These are phyloP conservation scores for Benitochromis conjunctus DNA, from an alignment of 2,113 vertebrate species.

Conservation along the genomic window DNA sequence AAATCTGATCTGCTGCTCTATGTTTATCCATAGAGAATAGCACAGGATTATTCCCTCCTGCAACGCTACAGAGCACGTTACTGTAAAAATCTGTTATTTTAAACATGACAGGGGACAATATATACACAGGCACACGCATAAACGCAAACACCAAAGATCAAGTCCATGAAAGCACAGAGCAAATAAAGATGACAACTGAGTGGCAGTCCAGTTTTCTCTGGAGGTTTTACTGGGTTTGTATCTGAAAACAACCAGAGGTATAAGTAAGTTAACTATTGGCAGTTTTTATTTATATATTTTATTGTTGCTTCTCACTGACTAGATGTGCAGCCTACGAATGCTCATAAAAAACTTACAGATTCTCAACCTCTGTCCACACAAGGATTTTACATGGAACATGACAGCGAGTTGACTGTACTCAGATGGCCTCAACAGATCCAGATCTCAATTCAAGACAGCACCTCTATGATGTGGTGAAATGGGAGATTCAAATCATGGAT, in stretches of 20 bases:
- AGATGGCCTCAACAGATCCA: neutral
- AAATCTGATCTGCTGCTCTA: neutral
- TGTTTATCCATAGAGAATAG: neutral
- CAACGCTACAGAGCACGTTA: neutral
- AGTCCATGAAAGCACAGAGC: neutral
- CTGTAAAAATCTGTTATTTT: neutral
- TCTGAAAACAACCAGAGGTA: neutral
- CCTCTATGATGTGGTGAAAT: neutral
- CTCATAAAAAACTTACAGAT: neutral
- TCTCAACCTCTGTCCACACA: neutral
- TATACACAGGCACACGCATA: neutral
- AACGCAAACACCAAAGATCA: neutral
- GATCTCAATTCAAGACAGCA: neutral
- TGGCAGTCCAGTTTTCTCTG: neutral
- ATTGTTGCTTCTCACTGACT: neutral
- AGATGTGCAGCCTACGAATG: neutral
- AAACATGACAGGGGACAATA: neutral
- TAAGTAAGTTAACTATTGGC: neutral
- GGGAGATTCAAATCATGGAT: neutral
- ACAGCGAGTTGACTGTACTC: neutral
- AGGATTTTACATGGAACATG: neutral
- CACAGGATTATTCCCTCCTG: neutral
- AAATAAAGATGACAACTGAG: neutral
- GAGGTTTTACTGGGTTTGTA: neutral
- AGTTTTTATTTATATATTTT: neutral